A percentile compares a stretch with the other conserved stretches of the same genome.
phyloP scores from a whole-genome alignment of 2,797 vertebrate genomes.

The Euthynnus affinis region DNA sequence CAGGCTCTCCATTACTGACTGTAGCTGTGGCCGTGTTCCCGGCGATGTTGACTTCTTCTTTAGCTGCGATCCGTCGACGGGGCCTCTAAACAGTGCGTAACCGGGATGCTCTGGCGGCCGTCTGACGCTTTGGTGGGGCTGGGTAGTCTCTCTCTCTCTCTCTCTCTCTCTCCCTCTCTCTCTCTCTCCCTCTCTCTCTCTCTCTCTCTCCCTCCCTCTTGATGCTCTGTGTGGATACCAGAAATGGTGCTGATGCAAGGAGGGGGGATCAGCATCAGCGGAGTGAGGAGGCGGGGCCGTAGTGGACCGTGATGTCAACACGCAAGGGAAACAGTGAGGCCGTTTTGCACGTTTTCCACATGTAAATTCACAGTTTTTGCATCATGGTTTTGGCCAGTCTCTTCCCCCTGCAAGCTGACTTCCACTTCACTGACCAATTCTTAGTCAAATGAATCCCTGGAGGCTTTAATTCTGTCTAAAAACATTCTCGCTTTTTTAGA shows the following conservation, averaged over 20 bases:
- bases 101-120: slow-evolving; percentile 67
- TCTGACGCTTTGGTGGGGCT: slow-evolving; percentile 66
- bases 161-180: slow-evolving; percentile 39
- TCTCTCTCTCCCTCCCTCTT: slow-evolving; percentile 34
- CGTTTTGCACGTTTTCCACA: slow-evolving; percentile 32
- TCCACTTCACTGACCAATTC: too few species aligned
- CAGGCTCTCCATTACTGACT: slow-evolving; percentile 95
- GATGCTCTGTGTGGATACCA: slow-evolving; percentile 65
- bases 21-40: slow-evolving; percentile 59
- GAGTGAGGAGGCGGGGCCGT: slow-evolving; percentile 72
- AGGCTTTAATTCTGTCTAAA: background rate
- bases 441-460: background rate
- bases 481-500: background rate
- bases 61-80: slow-evolving; percentile 53
- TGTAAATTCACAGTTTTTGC: slow-evolving; percentile 5
- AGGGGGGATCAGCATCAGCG: slow-evolving; percentile 58
- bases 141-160: slow-evolving; percentile 59
- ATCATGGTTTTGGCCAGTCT: background rate
- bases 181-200: slow-evolving; percentile 46
- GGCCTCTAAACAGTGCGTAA: slow-evolving; percentile 68
- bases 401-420: too few species aligned
- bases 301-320: slow-evolving; percentile 76
- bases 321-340: slow-evolving; percentile 59
- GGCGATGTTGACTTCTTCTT: slow-evolving; percentile 53
- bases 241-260: slow-evolving; percentile 83